Percentiles rank a stretch among this genome's conserved stretches.
These are phyloP conservation scores for Athalia cordata DNA, from an alignment of 2,888 invertebrate species.

Conservation along the genomic window DNA sequence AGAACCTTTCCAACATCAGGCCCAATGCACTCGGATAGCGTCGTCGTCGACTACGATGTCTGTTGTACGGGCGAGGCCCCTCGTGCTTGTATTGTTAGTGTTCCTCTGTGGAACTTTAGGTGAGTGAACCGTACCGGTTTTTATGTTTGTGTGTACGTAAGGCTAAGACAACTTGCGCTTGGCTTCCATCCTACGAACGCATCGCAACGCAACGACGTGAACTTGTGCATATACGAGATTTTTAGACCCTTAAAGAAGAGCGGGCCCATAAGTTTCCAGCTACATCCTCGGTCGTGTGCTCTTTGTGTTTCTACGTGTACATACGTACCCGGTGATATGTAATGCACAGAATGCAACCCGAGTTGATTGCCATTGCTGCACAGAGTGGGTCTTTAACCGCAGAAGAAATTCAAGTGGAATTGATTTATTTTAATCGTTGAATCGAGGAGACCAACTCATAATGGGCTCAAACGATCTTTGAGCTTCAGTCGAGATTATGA, in stretches of 20 bases:
- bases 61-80: conserved; percentile 46
- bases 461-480: not conserved
- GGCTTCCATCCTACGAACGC: too few relatives aligned
- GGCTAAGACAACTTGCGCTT: too few relatives aligned
- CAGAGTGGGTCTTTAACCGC: too few relatives aligned
- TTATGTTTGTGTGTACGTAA: not conserved
- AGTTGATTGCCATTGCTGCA: too few relatives aligned
- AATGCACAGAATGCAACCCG: too few relatives aligned
- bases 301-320: not conserved
- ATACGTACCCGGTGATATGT: too few relatives aligned
- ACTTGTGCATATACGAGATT: not conserved
- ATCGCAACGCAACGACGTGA: too few relatives aligned
- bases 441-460: not conserved
- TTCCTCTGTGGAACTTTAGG: conserved; percentile 63
- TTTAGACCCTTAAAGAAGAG: not conserved
- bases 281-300: not conserved
- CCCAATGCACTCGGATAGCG: conserved; percentile 15
- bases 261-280: not conserved
- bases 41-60: conserved; percentile 49
- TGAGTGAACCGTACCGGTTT: conserved; percentile 59
- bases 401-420: conserved; percentile 34
- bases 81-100: conserved; percentile 51
- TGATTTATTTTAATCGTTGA: conserved; percentile 40
- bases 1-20: not conserved
- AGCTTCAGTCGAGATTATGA: too few relatives aligned